A percentile compares a stretch with the other conserved stretches of the same genome.
Evolutionary conservation across 2,113 vertebrate species (phyloP).

Genomic region (Hippolais icterina): DNA sequence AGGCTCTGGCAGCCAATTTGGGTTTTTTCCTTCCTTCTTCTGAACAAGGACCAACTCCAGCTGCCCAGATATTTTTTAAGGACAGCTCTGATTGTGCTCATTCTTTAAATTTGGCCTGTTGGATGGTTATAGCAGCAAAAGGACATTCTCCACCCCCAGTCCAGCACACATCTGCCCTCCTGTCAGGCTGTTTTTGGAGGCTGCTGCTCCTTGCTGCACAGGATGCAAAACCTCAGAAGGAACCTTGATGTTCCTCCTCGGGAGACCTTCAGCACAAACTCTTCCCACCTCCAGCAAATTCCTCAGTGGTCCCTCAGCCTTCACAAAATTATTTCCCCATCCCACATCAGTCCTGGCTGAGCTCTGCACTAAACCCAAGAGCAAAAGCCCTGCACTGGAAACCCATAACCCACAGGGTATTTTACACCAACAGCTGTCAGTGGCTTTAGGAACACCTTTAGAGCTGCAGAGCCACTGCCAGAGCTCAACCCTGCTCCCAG

Average conservation of each 20-base stretch:
- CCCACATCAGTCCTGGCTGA: background rate
- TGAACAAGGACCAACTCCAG: background rate
- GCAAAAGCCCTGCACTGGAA: background rate
- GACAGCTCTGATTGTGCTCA: background rate
- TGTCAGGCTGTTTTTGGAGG: background rate
- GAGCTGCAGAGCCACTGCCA: fast-evolving
- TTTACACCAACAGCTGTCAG: background rate
- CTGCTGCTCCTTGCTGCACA: fast-evolving
- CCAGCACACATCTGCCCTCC: background rate
- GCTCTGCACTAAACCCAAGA: background rate
- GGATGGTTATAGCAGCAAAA: background rate
- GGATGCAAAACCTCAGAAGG: background rate
- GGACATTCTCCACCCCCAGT: background rate
- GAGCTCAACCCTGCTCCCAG: background rate
- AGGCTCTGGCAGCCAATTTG: background rate
- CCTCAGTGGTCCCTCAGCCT: background rate
- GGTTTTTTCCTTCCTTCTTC: background rate
- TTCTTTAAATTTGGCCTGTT: background rate
- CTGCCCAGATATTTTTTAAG: background rate
- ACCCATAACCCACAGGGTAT: fast-evolving
- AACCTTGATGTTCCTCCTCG: background rate
- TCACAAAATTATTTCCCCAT: fast-evolving
- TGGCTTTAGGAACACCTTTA: background rate
- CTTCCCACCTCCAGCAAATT: background rate
- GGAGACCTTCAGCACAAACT: background rate